A percentile compares a stretch with the other conserved stretches of the same genome.
Conservation (phyloP, 2,113 vertebrate species). For the Antigone vipio region DNA sequence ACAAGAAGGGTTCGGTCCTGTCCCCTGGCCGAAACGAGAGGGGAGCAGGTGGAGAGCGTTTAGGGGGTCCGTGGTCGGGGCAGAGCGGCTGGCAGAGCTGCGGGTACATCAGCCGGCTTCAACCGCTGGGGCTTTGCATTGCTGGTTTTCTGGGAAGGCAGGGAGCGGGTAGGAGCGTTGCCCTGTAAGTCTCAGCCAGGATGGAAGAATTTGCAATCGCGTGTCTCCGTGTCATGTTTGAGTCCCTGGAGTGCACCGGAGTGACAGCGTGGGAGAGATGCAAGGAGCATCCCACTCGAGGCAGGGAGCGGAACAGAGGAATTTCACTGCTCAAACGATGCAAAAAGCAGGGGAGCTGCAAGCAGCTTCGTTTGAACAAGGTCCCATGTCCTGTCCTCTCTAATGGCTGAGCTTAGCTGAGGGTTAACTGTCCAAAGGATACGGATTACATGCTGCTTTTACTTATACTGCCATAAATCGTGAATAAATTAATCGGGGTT, state of each 20-base stretch:
- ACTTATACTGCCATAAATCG: not conserved
- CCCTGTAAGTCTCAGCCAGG: not conserved
- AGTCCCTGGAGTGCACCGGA: not conserved
- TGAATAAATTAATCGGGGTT: not conserved
- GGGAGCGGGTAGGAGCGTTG: not conserved
- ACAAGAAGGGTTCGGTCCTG: not conserved
- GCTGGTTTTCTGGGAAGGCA: not conserved
- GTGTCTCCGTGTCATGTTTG: fast-evolving
- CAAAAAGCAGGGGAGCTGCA: not conserved
- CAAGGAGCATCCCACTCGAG: not conserved
- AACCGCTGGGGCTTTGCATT: not conserved
- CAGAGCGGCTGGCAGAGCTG: not conserved
- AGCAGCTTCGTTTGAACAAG: not conserved
- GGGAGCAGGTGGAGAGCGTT: not conserved
- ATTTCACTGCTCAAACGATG: not conserved
- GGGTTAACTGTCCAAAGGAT: not conserved
- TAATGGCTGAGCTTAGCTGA: not conserved
- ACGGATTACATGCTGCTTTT: not conserved
- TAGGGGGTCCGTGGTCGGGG: not conserved
- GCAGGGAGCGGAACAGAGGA: fast-evolving
- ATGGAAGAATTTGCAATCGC: not conserved
- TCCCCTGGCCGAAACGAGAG: not conserved
- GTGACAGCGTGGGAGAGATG: not conserved
- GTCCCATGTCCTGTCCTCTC: not conserved
- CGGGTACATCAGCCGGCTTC: not conserved